These are phyloP conservation scores for Pomacea maculata DNA, from an alignment of 1,140 invertebrate genomes.

Conservation along the genomic window DNA sequence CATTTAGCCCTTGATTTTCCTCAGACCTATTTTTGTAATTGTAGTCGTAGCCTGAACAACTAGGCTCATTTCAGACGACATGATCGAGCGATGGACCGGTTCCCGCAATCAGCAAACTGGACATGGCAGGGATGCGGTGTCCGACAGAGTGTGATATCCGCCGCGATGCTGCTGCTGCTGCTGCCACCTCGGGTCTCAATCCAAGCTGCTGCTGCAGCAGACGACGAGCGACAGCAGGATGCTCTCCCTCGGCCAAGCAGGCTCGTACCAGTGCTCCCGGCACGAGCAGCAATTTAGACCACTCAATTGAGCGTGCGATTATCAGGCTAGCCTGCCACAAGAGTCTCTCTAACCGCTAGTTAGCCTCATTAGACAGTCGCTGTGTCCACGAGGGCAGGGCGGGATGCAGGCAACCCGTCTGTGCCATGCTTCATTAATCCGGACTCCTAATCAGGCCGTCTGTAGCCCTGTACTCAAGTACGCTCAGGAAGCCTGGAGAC, in stretches of 20 bases:
- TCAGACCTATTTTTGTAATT: too few species aligned
- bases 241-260: neutral
- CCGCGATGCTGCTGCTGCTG: too few species aligned
- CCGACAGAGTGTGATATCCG: too few species aligned
- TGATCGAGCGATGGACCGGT: too few species aligned
- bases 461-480: neutral
- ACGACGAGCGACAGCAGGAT: neutral
- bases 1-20: too few species aligned
- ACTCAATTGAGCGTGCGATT: slow-evolving; percentile 14
- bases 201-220: neutral
- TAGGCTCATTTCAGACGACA: too few species aligned
- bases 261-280: neutral
- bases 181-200: too few species aligned
- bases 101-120: too few species aligned
- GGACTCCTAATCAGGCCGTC: slow-evolving; percentile 4
- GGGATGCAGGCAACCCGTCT: neutral
- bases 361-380: slow-evolving; percentile 9
- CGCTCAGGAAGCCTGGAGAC: neutral
- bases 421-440: slow-evolving; percentile 5
- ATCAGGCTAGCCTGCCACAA: slow-evolving; percentile 3
- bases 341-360: slow-evolving; percentile 1
- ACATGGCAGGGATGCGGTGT: too few species aligned
- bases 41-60: too few species aligned
- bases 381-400: neutral
- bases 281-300: neutral